Base-by-base conservation (phyloP, 2,888 invertebrate genomes). In the Cryptus armator region DNA sequence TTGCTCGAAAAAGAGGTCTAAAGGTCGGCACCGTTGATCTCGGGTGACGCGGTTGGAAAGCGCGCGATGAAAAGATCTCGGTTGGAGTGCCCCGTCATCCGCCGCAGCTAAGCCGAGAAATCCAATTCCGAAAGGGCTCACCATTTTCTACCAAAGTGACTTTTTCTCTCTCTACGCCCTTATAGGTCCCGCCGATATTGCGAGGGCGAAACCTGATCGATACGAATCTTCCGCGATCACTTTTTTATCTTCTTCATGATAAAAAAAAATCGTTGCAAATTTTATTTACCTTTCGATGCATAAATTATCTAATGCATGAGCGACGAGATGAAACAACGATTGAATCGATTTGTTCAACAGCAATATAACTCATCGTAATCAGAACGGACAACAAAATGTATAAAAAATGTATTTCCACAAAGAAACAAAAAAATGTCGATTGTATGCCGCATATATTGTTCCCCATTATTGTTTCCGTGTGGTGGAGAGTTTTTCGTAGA, bases 51-150 rank as follows among this genome's bases (percentile, higher is more conserved):
- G 51, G 62, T 44, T 46, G 62, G 76, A 53, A 82, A 75, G 66
- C 64, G 67, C 43, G 70, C 82, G 76, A 85, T 83, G 85, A 85
- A 85, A 83, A 80, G 85, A 80, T 82, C 80, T 80, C 48, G 56
- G 75, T 24, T 66, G 68, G 77, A 85, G 83, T 80, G 83, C 67
- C 37, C 37, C 76, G 85, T 83, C 85, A 79, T 78, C 79, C 75
- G 68, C 68, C 74, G 78, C 51, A 74, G 59, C 68, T 68, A 71
- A 67, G 67, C 83, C 75, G 74, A 76, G 79, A 82, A 85, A 85
- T 85, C 85, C 85, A 85, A 85, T 85, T 83, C 83, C 84, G 75
- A 85, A 84, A 85, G 76, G 80, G 80, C 83, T 83, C 80, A 62
- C 72, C 37, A 76, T 83, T 82, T 80, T 83, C 80, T 62, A 83